These are phyloP conservation scores for Theocolax elegans DNA, from an alignment of 1,140 invertebrate species.

Conservation along the genomic window DNA sequence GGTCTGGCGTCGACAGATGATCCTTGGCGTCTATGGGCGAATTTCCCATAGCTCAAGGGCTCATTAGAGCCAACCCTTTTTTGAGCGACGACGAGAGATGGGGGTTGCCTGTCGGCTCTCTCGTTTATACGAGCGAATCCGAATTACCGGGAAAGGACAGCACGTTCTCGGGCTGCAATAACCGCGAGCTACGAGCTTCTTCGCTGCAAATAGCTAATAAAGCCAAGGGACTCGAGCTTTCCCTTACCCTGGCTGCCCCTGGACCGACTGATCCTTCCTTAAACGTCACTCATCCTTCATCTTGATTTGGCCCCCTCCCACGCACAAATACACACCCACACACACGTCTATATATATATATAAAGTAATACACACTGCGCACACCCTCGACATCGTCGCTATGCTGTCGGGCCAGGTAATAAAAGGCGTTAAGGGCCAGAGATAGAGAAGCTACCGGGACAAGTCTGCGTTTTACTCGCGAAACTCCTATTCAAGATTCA, in stretches of 20 bases:
- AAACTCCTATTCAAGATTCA: slow-evolving; percentile 19
- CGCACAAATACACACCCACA: no score
- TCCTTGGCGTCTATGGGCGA: not conserved
- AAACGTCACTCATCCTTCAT: slow-evolving; percentile 39
- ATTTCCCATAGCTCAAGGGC: not conserved
- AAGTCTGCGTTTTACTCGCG: not conserved
- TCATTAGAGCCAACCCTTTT: slow-evolving; percentile 22
- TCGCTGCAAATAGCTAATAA: slow-evolving; percentile 44
- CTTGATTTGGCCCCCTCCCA: slow-evolving; percentile 10
- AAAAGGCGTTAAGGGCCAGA: slow-evolving; percentile 18
- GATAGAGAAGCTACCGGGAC: not conserved
- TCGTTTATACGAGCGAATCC: slow-evolving; percentile 26
- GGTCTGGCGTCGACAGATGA: slow-evolving; percentile 4
- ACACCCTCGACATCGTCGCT: not conserved
- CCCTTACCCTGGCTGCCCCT: not conserved
- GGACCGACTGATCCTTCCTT: slow-evolving; percentile 36
- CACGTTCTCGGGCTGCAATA: slow-evolving; percentile 21
- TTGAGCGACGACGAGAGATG: not conserved
- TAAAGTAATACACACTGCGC: not conserved
- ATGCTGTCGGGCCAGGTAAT: slow-evolving; percentile 13
- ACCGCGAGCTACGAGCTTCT: slow-evolving; percentile 40
- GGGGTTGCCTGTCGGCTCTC: not conserved
- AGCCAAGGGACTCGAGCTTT: slow-evolving; percentile 20
- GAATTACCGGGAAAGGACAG: slow-evolving; percentile 12
- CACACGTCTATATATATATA: not conserved